Base-by-base conservation (phyloP, 23 tunicate species). In the Phallusia fumigata region DNA sequence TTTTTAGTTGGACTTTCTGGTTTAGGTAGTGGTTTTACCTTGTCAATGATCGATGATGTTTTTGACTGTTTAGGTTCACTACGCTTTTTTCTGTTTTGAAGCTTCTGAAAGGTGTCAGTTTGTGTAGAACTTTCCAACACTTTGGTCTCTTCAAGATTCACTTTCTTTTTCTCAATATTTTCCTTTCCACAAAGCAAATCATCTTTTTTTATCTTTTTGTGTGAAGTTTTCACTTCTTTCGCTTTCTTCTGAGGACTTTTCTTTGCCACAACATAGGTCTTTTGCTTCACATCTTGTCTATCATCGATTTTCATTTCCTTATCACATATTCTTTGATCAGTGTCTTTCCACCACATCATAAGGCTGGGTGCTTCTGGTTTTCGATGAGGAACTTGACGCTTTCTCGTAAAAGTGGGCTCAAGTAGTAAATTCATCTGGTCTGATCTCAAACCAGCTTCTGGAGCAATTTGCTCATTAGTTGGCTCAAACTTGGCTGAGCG, bases 381-480 rank as follows among this genome's bases (percentile, higher is more conserved):
- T 73, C 94, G 81, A 76, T 94, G 98, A 34, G 86, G 82, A 32
- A 86, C 98, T 64, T 80, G 73, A 0, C 77, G 79, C 49, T 94
- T 94, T n/a, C 76, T 44, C 33, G 90, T 64, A 40, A 94, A 88
- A 22, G 91, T 81, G 35, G 98, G 94, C 75, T 89, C 98, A 36
- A 82, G 31, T 21, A 88, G 52, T 64, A 85, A 76, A 35, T 36
- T 75, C 45, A 94, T 34, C 35, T 94, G 87, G 73, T 94, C 98
- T 10, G 98, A 94, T 74, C 98, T 53, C 34, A 94, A 65, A 10
- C 98, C 98, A 73, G 98, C 98, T 30, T 94, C 94, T 1, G 84
- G 86, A 16, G 81, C 80, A 26, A 65, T 22, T 80, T 94, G 98
- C 47, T 86, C 75, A n/a, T n/a, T 35, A 13, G 78, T 79, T 0